Percentiles rank a stretch among this genome's conserved stretches.
phyloP scores from a whole-genome alignment of 2,797 vertebrate species.

The Vultur gryphus region DNA sequence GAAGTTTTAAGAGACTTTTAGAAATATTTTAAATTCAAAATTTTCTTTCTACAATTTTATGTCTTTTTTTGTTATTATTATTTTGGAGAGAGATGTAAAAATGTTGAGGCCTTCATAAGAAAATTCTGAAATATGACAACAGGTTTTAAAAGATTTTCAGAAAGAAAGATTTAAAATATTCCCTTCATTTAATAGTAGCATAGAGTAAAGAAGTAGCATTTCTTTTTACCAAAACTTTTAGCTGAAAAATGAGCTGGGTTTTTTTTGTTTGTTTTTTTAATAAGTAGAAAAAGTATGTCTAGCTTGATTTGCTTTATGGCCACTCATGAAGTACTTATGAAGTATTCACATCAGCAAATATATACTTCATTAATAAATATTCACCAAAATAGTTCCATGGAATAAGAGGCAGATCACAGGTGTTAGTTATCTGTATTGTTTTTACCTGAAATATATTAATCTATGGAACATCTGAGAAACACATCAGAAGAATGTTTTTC shows the following conservation, averaged over 20 bases:
- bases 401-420: background rate
- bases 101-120: background rate
- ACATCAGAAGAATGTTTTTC: background rate
- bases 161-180: background rate
- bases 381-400: background rate
- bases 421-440: background rate
- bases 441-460: background rate
- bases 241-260: background rate
- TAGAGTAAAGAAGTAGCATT: background rate
- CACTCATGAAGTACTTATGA: background rate
- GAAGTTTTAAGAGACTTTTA: background rate
- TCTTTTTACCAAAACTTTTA: background rate
- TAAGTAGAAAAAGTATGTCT: background rate
- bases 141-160: background rate
- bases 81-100: background rate
- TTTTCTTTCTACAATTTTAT: background rate
- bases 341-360: background rate
- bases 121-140: background rate
- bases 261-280: background rate
- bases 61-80: background rate
- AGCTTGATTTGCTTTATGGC: background rate
- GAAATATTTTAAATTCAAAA: background rate
- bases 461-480: background rate
- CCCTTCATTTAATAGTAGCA: background rate
- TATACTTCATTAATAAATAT: background rate